Percentiles rank a stretch among this genome's conserved stretches.
These are phyloP conservation scores for Drosophila kambysellisi DNA, from an alignment of 2,888 invertebrate species.

Conservation along the genomic window DNA sequence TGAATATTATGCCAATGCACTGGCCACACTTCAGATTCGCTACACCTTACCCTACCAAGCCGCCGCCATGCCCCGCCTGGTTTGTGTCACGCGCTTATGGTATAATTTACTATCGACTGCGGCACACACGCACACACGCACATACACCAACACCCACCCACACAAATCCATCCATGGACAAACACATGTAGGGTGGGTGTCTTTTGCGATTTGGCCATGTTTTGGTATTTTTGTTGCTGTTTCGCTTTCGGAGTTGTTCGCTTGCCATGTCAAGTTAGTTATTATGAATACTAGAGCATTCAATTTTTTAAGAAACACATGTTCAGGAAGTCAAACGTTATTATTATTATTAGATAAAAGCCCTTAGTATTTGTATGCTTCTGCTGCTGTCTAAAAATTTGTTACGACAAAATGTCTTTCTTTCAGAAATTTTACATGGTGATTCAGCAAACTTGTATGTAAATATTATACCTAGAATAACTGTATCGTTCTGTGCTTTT, in stretches of 20 bases:
- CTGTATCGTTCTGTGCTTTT: neutral
- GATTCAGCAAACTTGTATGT: neutral
- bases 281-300: slow-evolving; percentile 28
- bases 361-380: neutral
- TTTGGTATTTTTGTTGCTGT: slow-evolving; percentile 20
- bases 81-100: slow-evolving; percentile 78
- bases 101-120: slow-evolving; percentile 74
- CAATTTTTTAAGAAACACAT: slow-evolving; percentile 32
- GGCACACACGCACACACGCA: slow-evolving; percentile 44
- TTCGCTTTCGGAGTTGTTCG: slow-evolving; percentile 9
- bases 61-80: slow-evolving; percentile 14
- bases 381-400: neutral
- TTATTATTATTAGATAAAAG: neutral
- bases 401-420: neutral
- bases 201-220: slow-evolving; percentile 43
- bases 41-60: neutral
- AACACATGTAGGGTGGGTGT: slow-evolving; percentile 36
- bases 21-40: slow-evolving; percentile 6
- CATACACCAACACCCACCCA: slow-evolving; percentile 13
- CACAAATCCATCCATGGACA: slow-evolving; percentile 7
- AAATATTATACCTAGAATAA: neutral
- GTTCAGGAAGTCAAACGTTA: slow-evolving; percentile 8
- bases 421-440: neutral
- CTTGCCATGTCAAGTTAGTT: slow-evolving; percentile 41
- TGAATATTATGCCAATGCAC: slow-evolving; percentile 10